Evolutionary conservation across 1,140 invertebrate species (phyloP).

Genomic region (Drosophila lacertosa): DNA sequence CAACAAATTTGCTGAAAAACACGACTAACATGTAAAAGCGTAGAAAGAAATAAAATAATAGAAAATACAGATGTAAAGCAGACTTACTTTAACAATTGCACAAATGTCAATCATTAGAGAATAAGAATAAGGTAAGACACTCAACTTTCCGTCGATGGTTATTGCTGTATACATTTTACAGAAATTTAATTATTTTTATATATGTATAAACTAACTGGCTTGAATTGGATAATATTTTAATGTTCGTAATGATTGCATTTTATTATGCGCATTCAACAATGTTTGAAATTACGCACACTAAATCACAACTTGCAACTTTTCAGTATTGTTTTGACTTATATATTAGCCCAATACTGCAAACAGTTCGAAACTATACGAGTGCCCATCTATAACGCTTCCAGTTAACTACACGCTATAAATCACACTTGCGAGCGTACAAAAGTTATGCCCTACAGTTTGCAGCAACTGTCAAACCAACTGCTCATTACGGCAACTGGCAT

Average conservation of each 20-base stretch:
- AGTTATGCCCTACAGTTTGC: conserved; percentile 69
- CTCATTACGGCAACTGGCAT: conserved; percentile 57
- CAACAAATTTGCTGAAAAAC: not conserved
- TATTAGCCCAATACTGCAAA: conserved; percentile 38
- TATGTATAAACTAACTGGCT: conserved; percentile 7
- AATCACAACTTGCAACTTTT: conserved; percentile 37
- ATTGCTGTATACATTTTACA: too few relatives aligned
- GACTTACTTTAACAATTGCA: too few relatives aligned
- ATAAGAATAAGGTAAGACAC: too few relatives aligned
- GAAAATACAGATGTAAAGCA: too few relatives aligned
- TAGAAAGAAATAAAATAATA: too few relatives aligned
- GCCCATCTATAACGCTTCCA: conserved; percentile 60
- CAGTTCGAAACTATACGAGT: conserved; percentile 48
- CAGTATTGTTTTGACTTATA: conserved; percentile 48
- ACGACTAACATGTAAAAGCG: not conserved
- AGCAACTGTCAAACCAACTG: conserved; percentile 78
- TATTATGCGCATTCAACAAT: conserved; percentile 27
- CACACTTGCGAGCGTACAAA: conserved; percentile 59
- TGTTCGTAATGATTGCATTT: conserved; percentile 14
- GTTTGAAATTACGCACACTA: conserved; percentile 36
- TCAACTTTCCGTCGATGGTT: too few relatives aligned
- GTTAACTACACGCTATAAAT: conserved; percentile 58
- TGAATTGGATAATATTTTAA: conserved; percentile 2
- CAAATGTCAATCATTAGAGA: too few relatives aligned
- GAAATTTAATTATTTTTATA: too few relatives aligned